phyloP scores from a whole-genome alignment of 2,888 invertebrate genomes.

The Eupithecia exiguata region DNA sequence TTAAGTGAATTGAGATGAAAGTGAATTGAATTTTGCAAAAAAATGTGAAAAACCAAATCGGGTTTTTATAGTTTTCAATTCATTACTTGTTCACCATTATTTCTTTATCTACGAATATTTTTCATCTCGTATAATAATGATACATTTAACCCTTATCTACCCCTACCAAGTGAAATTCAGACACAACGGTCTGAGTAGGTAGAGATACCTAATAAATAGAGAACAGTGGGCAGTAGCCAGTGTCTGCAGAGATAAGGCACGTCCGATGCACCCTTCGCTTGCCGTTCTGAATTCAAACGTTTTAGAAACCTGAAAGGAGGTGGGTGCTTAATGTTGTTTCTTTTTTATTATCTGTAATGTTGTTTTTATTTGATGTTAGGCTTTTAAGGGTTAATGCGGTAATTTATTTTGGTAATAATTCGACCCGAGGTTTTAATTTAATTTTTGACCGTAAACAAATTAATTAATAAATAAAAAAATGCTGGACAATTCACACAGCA shows the following conservation, averaged over 20 bases:
- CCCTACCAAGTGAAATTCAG: background rate
- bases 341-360: background rate
- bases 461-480: too few relatives aligned
- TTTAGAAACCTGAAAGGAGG: constrained; percentile 39
- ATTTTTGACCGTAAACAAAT: background rate
- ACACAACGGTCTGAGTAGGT: background rate
- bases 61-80: too few relatives aligned
- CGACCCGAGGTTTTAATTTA: background rate
- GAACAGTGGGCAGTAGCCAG: constrained; percentile 44
- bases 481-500: too few relatives aligned
- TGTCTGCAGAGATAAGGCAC: constrained; percentile 60
- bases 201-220: constrained; percentile 45
- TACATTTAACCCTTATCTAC: background rate
- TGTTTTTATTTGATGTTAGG: background rate
- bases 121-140: background rate
- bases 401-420: background rate
- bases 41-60: too few relatives aligned
- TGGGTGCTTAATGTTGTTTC: constrained; percentile 6
- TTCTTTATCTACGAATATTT: background rate
- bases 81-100: background rate
- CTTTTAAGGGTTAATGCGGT: background rate
- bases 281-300: constrained; percentile 55
- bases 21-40: too few relatives aligned
- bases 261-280: constrained; percentile 45
- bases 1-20: too few relatives aligned